phyloP scores from a whole-genome alignment of 1,140 invertebrate species.

The Eriocheir sinensis region DNA sequence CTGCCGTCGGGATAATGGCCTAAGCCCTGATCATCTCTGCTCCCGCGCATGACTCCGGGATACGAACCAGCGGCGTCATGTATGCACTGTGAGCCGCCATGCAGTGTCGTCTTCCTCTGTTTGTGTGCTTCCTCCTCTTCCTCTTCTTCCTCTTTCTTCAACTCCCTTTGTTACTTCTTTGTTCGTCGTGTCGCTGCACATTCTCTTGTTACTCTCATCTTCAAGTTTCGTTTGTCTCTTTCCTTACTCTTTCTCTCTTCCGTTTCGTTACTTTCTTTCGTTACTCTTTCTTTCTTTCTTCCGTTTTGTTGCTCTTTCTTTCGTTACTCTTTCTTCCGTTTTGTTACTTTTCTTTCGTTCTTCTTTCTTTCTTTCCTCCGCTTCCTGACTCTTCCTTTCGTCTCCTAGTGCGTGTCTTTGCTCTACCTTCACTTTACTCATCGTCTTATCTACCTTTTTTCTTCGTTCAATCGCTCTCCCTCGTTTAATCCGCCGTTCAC shows the following conservation, averaged over 20 bases:
- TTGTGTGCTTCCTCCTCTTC: not conserved
- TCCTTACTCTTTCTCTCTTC: not conserved
- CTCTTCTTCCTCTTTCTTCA: not conserved
- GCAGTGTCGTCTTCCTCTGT: not conserved
- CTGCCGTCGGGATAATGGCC: constrained; percentile 34
- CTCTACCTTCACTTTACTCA: too few relatives aligned
- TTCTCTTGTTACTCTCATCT: not conserved
- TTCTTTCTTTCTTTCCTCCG: too few relatives aligned
- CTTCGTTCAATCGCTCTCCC: too few relatives aligned
- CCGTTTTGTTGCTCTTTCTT: too few relatives aligned
- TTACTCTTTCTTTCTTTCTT: too few relatives aligned
- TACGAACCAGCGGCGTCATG: not conserved
- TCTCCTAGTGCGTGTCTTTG: too few relatives aligned
- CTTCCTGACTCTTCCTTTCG: too few relatives aligned
- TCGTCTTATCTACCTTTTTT: too few relatives aligned
- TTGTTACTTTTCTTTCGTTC: too few relatives aligned
- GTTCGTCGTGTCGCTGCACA: not conserved
- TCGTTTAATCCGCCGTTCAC: too few relatives aligned
- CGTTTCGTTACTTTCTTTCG: not conserved
- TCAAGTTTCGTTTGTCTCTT: too few relatives aligned
- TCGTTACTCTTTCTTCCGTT: too few relatives aligned
- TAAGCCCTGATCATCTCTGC: constrained; percentile 48
- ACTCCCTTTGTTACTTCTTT: not conserved
- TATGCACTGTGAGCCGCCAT: not conserved
- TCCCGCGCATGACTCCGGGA: not conserved